These are phyloP conservation scores for Zosterops pallidus DNA, from an alignment of 2,113 vertebrate species.

Conservation along the genomic window DNA sequence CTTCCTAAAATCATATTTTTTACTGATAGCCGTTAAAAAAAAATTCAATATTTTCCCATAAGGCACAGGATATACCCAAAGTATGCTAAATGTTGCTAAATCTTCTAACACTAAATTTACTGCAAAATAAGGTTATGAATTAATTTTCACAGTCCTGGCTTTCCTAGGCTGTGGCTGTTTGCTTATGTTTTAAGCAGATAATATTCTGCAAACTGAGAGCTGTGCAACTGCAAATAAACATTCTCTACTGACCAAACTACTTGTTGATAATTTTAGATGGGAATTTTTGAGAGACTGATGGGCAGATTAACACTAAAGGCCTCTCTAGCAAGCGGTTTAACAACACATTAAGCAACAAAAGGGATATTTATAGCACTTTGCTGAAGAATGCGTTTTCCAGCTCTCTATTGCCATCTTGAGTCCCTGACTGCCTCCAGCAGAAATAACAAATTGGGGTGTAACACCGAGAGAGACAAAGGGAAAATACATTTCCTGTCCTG, in stretches of 20 bases:
- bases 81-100: neutral
- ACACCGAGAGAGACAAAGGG: neutral
- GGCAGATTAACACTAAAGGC: constrained; percentile 44
- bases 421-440: neutral
- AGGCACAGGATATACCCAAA: neutral
- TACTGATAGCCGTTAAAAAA: neutral
- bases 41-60: neutral
- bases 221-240: constrained; percentile 31
- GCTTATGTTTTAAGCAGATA: constrained; percentile 12
- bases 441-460: neutral
- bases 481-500: neutral
- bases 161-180: neutral
- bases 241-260: constrained; percentile 34
- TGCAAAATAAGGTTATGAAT: constrained; percentile 3
- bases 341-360: constrained; percentile 51
- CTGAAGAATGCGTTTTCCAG: neutral
- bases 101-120: neutral
- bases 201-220: neutral
- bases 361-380: constrained; percentile 36
- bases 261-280: constrained; percentile 57
- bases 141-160: neutral
- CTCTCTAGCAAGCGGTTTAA: constrained; percentile 34
- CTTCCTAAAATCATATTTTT: neutral
- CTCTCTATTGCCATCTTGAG: constrained; percentile 71
- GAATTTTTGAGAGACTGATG: constrained; percentile 50